Conservation (phyloP, 2,797 vertebrate species). For the Mergus octosetaceus region DNA sequence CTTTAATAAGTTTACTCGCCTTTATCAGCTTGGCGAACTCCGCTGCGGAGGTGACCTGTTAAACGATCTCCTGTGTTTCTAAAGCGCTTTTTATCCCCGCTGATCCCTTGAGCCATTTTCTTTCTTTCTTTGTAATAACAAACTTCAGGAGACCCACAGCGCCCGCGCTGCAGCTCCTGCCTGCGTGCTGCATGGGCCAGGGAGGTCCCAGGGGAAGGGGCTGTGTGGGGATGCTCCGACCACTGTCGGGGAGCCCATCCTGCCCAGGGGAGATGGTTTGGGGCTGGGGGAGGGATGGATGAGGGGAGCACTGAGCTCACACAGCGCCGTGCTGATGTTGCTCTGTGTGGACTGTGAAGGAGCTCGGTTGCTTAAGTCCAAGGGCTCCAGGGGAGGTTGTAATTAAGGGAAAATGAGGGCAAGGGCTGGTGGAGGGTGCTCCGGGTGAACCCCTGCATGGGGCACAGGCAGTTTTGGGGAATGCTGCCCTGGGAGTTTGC, state of each 20-base stretch:
- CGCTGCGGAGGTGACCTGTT: not conserved
- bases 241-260: not conserved
- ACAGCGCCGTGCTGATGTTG: rapidly evolving
- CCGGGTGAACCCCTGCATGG: not conserved
- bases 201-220: not conserved
- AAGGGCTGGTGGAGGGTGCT: not conserved
- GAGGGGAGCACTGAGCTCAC: rapidly evolving
- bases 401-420: not conserved
- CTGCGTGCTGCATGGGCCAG: rapidly evolving
- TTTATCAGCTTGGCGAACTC: constrained; percentile 42
- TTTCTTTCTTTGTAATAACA: constrained; percentile 15
- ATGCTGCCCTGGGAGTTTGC: not conserved
- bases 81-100: constrained; percentile 8
- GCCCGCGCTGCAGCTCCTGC: rapidly evolving
- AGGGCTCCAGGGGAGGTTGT: not conserved
- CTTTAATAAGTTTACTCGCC: constrained; percentile 14
- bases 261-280: rapidly evolving
- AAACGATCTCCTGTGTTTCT: constrained; percentile 10
- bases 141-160: not conserved
- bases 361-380: not conserved
- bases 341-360: not conserved
- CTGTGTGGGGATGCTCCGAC: not conserved
- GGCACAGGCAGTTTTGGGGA: too few species aligned
- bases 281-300: not conserved
- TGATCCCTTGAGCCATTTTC: constrained; percentile 26